Evolutionary conservation across 2,797 vertebrate species (phyloP).

Genomic region (Aeoliscus strigatus): DNA sequence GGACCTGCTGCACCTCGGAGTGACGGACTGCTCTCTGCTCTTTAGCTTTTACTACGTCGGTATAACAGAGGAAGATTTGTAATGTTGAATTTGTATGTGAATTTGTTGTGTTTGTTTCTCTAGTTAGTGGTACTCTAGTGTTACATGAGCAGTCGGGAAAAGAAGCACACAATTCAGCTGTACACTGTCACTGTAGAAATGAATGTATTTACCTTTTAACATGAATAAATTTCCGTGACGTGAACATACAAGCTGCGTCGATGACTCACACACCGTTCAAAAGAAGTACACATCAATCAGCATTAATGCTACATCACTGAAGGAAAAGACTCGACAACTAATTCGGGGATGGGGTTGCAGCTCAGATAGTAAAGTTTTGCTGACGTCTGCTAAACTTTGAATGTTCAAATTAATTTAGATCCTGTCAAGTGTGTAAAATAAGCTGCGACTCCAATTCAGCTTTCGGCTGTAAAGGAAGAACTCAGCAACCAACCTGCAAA

Average conservation of each 20-base stretch:
- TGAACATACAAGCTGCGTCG: slow-evolving; percentile 30
- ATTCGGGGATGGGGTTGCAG: neutral
- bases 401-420: too few species aligned
- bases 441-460: neutral
- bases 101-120: slow-evolving; percentile 71
- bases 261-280: neutral
- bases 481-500: too few species aligned
- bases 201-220: slow-evolving; percentile 82
- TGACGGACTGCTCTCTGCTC: slow-evolving; percentile 56
- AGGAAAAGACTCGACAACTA: neutral
- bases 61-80: slow-evolving; percentile 63
- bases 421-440: neutral
- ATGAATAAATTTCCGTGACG: slow-evolving; percentile 84
- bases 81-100: slow-evolving; percentile 72
- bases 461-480: neutral
- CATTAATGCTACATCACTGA: too few species aligned
- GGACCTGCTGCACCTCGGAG: slow-evolving; percentile 67
- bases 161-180: slow-evolving; percentile 78
- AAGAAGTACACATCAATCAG: slow-evolving; percentile 2
- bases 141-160: slow-evolving; percentile 70
- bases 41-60: slow-evolving; percentile 63
- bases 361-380: too few species aligned
- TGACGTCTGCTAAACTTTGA: too few species aligned
- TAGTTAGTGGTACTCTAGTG: slow-evolving; percentile 75
- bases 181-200: slow-evolving; percentile 80